Base-by-base conservation (phyloP, 23 tunicate species). In the Corella eumyota region DNA sequence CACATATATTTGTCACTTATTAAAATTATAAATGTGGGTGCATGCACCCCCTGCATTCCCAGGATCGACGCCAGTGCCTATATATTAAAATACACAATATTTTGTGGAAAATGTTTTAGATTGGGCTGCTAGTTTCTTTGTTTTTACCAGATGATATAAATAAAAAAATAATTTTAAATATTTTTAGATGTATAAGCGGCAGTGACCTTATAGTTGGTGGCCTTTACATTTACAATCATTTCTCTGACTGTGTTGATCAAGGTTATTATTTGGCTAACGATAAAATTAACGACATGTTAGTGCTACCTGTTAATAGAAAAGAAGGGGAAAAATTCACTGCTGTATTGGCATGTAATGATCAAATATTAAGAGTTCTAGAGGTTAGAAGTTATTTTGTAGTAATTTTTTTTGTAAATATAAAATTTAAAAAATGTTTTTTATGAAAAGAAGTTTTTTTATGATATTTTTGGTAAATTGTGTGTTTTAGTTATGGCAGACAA, bases 191-290 rank as follows among this genome's bases (percentile, higher is more conserved):
- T 47, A 71, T 88, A 32, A 88, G 88, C 44, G 96, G 96, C 25
- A 88, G 96, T 46, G 96, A 88, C 27, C 62, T 88, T 29, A 45
- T 79, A 2, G 81, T 70, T 20, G 72, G 74, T 26, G 85, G 96
- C 26, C 45, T 55, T 45, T 88, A 88, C 51, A 67, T 78, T 15
- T 88, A 65, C 77, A 88, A 88, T 48, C 82, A 88, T 68, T 88
- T 88, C 62, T 78, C 76, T 46, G 96, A 88, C 51, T 88, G 96
- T 62, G 76, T 72, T 26, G 96, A 88, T 55, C 86, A 88, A 72
- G 96, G 96, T 30, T 88, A 88, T 60, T 88, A 88, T 67, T 51
- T 88, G 34, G 71, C 90, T 22, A 75, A 32, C 48, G 96, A 88
- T 69, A 80, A 79, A 57, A 88, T 88, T 26, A 78, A 78, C 26